A percentile compares a stretch with the other conserved stretches of the same genome.
Conservation (phyloP, 2,113 vertebrate species). For the human region DNA sequence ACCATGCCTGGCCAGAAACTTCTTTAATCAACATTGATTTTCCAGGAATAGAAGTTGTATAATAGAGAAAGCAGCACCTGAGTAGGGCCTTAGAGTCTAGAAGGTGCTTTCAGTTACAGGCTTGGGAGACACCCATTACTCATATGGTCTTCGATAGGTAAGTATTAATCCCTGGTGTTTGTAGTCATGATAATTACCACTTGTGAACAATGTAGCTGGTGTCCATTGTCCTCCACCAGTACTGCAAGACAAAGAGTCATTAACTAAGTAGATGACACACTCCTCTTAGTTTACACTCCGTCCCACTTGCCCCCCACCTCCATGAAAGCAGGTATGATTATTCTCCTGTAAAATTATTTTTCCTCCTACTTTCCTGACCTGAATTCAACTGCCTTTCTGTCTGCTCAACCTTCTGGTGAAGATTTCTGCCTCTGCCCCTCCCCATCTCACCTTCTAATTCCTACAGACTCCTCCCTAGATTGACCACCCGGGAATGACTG, state of each 20-base stretch:
- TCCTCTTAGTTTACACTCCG: background rate
- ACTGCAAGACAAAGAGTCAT: constrained; percentile 14
- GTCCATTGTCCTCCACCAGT: background rate
- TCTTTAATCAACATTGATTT: background rate
- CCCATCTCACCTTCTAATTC: background rate
- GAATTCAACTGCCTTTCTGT: background rate
- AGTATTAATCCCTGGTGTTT: constrained; percentile 24
- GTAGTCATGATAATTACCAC: constrained; percentile 32
- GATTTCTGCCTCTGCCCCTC: background rate
- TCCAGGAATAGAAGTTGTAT: background rate
- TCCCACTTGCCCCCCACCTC: background rate
- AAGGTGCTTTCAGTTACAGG: background rate
- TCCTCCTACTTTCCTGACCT: constrained; percentile 10
- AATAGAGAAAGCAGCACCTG: no score
- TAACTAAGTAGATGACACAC: background rate
- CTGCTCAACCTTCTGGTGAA: background rate
- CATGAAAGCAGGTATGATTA: background rate
- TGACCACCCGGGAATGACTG: constrained; percentile 30
- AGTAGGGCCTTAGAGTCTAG: no score
- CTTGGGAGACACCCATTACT: constrained; percentile 30
- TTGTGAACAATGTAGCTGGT: background rate
- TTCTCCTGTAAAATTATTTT: constrained; percentile 7
- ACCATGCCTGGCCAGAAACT: background rate
- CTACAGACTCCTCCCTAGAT: background rate
- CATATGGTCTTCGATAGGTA: constrained; percentile 26